Percentiles rank a stretch among this genome's conserved stretches.
Conservation (phyloP, 1,140 invertebrate species). For the Drosophila equinoxialis region DNA sequence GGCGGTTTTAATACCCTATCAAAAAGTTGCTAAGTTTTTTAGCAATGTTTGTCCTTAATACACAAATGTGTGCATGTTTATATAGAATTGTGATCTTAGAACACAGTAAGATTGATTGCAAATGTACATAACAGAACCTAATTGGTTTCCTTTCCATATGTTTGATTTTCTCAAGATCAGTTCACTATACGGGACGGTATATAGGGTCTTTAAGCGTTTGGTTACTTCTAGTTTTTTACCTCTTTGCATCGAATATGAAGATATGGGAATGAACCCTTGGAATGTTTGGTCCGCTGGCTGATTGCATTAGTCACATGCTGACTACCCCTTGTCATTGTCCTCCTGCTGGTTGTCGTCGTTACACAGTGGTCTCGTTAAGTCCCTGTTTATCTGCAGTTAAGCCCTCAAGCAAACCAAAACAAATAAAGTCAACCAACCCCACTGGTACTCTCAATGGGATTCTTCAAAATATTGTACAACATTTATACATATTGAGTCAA, state of each 20-base stretch:
- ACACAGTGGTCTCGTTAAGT: slow-evolving; percentile 62
- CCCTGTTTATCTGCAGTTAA: slow-evolving; percentile 66
- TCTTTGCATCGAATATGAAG: slow-evolving; percentile 5
- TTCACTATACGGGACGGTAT: neutral
- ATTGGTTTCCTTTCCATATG: too few species aligned
- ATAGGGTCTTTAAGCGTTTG: neutral
- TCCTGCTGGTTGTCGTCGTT: neutral
- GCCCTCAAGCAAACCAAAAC: slow-evolving; percentile 64
- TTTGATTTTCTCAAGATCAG: too few species aligned
- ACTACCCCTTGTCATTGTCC: slow-evolving; percentile 14
- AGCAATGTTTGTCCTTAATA: neutral
- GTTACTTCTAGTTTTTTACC: neutral
- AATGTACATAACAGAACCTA: too few species aligned
- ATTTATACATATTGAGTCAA: slow-evolving; percentile 4
- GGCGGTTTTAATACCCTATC: neutral
- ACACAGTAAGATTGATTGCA: too few species aligned
- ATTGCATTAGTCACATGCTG: slow-evolving; percentile 27
- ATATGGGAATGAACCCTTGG: neutral
- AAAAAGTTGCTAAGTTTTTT: neutral
- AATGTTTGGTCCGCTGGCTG: slow-evolving; percentile 25
- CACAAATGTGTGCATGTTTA: too few species aligned
- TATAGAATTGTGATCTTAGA: too few species aligned
- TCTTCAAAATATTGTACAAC: slow-evolving; percentile 21
- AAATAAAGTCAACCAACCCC: slow-evolving; percentile 66
- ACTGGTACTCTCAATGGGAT: slow-evolving; percentile 11